Percentiles rank a stretch among this genome's conserved stretches.
Conservation (phyloP, 2,888 invertebrate species). For the Metacarcinus magister region DNA sequence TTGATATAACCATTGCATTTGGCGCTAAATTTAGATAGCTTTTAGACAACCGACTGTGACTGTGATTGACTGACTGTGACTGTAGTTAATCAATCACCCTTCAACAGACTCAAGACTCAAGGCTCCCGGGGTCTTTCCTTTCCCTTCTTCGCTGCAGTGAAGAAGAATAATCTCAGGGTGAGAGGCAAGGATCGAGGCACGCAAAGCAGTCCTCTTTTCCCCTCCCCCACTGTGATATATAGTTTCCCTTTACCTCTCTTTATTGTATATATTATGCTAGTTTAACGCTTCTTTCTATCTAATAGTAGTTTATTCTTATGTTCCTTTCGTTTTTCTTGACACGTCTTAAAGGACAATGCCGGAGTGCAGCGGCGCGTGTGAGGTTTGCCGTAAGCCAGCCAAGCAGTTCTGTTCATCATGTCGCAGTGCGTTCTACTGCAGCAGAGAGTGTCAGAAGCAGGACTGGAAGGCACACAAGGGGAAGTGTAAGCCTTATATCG, state of each 20-base stretch:
- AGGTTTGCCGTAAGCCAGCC: constrained; percentile 80
- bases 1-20: too few relatives aligned
- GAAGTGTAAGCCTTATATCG: constrained; percentile 75
- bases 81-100: not conserved
- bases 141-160: too few relatives aligned
- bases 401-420: constrained; percentile 83
- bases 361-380: constrained; percentile 76
- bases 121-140: not conserved
- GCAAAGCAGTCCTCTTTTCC: too few relatives aligned
- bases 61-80: not conserved
- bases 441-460: constrained; percentile 82
- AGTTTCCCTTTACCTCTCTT: too few relatives aligned
- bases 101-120: not conserved
- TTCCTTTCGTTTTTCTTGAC: not conserved
- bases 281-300: too few relatives aligned
- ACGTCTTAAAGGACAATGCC: not conserved
- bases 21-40: not conserved
- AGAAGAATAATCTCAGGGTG: too few relatives aligned
- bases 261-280: too few relatives aligned
- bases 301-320: not conserved
- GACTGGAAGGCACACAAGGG: constrained; percentile 82
- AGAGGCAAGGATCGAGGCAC: too few relatives aligned
- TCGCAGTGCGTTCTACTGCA: constrained; percentile 82
- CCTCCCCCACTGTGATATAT: too few relatives aligned
- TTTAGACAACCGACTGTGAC: not conserved